A percentile compares a stretch with the other conserved stretches of the same genome.
Evolutionary conservation across 2,888 invertebrate genomes (phyloP).

Genomic region (Cremastobaeus sp.): DNA sequence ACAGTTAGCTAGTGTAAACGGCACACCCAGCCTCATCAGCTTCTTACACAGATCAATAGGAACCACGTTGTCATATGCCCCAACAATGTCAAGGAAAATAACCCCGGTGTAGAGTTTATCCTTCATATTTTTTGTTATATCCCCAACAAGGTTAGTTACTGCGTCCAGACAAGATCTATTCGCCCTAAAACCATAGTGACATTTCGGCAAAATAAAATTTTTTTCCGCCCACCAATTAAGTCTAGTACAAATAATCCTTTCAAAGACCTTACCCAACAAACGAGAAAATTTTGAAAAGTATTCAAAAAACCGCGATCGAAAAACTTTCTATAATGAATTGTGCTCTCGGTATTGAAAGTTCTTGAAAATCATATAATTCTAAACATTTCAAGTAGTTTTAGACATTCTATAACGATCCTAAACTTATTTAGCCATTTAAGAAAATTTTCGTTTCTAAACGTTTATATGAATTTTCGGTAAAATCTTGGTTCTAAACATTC

Average conservation of each 20-base stretch:
- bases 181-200: slow-evolving; percentile 1
- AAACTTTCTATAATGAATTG: too few species aligned
- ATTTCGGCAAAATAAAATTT: neutral
- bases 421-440: too few species aligned
- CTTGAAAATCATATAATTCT: too few species aligned
- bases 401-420: too few species aligned
- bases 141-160: neutral
- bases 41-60: neutral
- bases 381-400: too few species aligned
- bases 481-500: too few species aligned
- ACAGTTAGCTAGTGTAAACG: neutral
- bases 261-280: slow-evolving; percentile 31
- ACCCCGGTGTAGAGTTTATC: neutral
- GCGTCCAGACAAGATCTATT: neutral
- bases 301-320: too few species aligned
- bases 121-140: neutral
- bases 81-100: neutral
- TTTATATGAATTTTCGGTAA: too few species aligned
- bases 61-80: slow-evolving; percentile 2
- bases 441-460: too few species aligned
- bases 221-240: neutral
- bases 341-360: too few species aligned
- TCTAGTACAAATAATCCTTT: slow-evolving; percentile 18
- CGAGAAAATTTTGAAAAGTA: too few species aligned
- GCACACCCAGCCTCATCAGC: neutral